These are phyloP conservation scores for Muscidifurax raptorellus DNA, from an alignment of 1,140 invertebrate genomes.

Conservation along the genomic window DNA sequence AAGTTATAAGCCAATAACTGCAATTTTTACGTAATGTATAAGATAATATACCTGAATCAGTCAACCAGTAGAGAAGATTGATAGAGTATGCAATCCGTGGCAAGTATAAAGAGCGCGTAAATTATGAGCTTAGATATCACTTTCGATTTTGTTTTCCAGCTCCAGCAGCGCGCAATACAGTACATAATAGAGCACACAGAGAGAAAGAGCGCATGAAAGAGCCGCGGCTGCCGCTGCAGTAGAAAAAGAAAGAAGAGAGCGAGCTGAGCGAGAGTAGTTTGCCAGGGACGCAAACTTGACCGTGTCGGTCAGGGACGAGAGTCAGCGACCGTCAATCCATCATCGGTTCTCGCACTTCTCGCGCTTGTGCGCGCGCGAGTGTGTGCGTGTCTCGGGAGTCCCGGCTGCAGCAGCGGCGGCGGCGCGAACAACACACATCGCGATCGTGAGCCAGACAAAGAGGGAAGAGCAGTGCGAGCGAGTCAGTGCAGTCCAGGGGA, in stretches of 20 bases:
- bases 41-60: too few species aligned
- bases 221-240: background rate
- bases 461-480: background rate
- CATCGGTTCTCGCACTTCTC: background rate
- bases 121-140: background rate
- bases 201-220: background rate
- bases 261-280: background rate
- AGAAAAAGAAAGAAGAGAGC: background rate
- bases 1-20: too few species aligned
- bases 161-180: background rate
- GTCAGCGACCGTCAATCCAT: constrained; percentile 28
- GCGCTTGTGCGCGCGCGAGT: background rate
- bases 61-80: background rate
- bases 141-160: constrained; percentile 12
- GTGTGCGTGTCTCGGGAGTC: background rate
- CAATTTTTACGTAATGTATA: too few species aligned
- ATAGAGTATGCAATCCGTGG: background rate
- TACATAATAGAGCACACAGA: background rate
- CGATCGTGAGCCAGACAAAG: constrained; percentile 4
- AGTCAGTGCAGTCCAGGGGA: background rate
- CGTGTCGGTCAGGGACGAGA: constrained; percentile 35
- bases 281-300: constrained; percentile 25
- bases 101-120: background rate
- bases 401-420: background rate
- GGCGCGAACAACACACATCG: background rate